phyloP scores from a whole-genome alignment of 1,140 invertebrate genomes.

The Scaptomyza hsui region DNA sequence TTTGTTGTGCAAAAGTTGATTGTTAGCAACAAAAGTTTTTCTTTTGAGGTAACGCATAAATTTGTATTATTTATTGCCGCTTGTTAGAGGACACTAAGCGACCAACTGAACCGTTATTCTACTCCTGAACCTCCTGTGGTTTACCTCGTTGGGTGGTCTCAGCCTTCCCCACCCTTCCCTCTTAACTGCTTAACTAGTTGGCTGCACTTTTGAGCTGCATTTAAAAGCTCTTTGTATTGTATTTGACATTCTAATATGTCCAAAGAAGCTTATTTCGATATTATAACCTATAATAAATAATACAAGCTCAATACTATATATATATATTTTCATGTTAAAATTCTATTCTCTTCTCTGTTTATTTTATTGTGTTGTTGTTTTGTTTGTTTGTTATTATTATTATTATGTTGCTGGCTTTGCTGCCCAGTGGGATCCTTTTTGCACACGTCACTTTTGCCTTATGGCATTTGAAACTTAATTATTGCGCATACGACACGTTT shows the following conservation, averaged over 20 bases:
- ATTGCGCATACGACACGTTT: constrained; percentile 46
- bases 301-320: no score
- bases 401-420: background rate
- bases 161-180: no score
- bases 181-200: background rate
- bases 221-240: constrained; percentile 19
- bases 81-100: constrained; percentile 21
- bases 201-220: constrained; percentile 3
- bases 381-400: constrained; percentile 12
- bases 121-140: background rate
- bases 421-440: constrained; percentile 27
- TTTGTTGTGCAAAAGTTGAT: constrained; percentile 49
- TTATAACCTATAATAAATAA: no score
- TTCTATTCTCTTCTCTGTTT: constrained; percentile 1
- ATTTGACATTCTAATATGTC: constrained; percentile 10
- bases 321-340: no score
- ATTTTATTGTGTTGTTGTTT: no score
- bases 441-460: constrained; percentile 13
- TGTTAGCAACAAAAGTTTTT: constrained; percentile 38
- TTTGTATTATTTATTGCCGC: constrained; percentile 51
- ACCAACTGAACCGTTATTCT: no score
- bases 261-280: background rate
- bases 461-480: constrained; percentile 36
- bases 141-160: background rate
- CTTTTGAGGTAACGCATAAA: constrained; percentile 47